Percentiles rank a stretch among this genome's conserved stretches.
Evolutionary conservation across 1,140 invertebrate species (phyloP).

Genomic region (Bombus cullumanus): DNA sequence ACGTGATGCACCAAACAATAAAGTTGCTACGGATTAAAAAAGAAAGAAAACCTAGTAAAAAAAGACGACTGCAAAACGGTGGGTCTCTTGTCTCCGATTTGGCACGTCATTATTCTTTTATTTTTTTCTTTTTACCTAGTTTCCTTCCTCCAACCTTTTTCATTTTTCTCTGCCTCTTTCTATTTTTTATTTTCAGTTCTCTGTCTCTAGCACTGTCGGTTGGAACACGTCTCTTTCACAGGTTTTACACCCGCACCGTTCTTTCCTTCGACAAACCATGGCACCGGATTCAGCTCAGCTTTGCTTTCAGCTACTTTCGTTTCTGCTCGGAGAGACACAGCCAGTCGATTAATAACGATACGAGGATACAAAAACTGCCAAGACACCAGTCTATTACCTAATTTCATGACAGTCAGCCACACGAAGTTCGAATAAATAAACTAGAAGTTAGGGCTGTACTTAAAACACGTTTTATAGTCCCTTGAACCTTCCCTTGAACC

Average conservation of each 20-base stretch:
- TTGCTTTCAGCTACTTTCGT: background rate
- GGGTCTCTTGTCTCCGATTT: constrained; percentile 59
- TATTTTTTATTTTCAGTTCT: background rate
- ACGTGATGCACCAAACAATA: constrained; percentile 74
- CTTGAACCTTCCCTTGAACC: background rate
- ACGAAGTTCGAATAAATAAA: background rate
- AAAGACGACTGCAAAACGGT: constrained; percentile 41
- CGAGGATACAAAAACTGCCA: background rate
- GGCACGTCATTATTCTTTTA: constrained; percentile 21
- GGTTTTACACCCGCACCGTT: constrained; percentile 2
- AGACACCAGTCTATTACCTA: background rate
- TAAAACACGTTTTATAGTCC: background rate
- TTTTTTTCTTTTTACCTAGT: background rate
- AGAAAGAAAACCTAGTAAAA: constrained; percentile 13
- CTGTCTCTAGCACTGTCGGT: background rate
- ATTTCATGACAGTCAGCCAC: background rate
- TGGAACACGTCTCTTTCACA: constrained; percentile 17
- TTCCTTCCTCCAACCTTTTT: background rate
- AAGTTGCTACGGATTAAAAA: constrained; percentile 73
- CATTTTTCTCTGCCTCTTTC: background rate
- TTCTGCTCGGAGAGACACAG: constrained; percentile 5
- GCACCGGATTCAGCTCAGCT: background rate
- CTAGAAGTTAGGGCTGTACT: background rate
- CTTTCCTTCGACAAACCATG: background rate
- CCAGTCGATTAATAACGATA: background rate